Evolutionary conservation across 1,140 invertebrate genomes (phyloP).

Genomic region (Lerema accius): DNA sequence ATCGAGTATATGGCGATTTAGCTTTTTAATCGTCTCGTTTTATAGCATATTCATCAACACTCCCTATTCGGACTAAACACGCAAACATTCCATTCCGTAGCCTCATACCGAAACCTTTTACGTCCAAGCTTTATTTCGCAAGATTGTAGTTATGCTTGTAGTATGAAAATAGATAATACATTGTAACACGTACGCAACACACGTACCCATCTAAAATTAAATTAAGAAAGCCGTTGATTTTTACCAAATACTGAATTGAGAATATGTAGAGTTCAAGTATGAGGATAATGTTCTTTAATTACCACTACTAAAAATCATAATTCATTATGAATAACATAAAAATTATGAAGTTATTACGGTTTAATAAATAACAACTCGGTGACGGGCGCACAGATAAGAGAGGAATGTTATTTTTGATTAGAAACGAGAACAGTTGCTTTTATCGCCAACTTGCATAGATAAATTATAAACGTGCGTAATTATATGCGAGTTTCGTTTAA

Average conservation of each 20-base stretch:
- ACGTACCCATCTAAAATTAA: too few species aligned
- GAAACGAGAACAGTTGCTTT: constrained; percentile 61
- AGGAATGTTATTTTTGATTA: constrained; percentile 75
- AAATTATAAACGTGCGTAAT: constrained; percentile 63
- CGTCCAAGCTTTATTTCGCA: constrained; percentile 49
- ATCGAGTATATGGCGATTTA: constrained; percentile 57
- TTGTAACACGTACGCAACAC: too few species aligned
- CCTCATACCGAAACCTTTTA: constrained; percentile 43
- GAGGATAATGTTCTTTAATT: background rate
- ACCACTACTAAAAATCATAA: background rate
- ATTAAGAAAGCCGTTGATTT: too few species aligned
- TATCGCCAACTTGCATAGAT: constrained; percentile 71
- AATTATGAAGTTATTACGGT: constrained; percentile 47
- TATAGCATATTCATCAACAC: constrained; percentile 49
- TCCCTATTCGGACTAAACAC: constrained; percentile 41
- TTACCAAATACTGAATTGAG: too few species aligned
- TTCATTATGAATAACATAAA: constrained; percentile 14
- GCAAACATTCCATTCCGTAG: constrained; percentile 48
- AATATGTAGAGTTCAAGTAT: too few species aligned
- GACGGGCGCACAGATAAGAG: constrained; percentile 63
- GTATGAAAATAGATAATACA: too few species aligned
- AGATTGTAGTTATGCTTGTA: constrained; percentile 33
- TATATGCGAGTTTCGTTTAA: constrained; percentile 44
- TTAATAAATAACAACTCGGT: constrained; percentile 60
- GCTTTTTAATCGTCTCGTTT: constrained; percentile 48